Percentiles rank a stretch among this genome's conserved stretches.
phyloP scores from a whole-genome alignment of 2,888 invertebrate species.

The Zaprionus bogoriensis region DNA sequence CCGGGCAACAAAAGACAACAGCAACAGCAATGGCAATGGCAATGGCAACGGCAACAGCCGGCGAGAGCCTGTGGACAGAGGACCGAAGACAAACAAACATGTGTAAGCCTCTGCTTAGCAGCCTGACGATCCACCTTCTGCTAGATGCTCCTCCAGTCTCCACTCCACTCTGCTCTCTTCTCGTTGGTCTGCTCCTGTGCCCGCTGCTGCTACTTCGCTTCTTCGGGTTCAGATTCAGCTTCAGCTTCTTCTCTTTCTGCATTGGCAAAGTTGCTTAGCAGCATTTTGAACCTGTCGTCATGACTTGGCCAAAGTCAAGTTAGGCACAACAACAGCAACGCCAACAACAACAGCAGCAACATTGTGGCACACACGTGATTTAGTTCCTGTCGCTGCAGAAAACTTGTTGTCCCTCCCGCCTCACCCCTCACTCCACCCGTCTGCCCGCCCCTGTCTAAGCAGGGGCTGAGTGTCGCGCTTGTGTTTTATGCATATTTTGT shows the following conservation, averaged over 20 bases:
- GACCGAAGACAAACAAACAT: slow-evolving; percentile 62
- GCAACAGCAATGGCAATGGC: slow-evolving; percentile 11
- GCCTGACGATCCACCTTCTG: slow-evolving; percentile 51
- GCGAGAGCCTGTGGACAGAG: slow-evolving; percentile 9
- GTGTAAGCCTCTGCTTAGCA: slow-evolving; percentile 76
- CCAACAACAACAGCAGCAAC: slow-evolving; percentile 28
- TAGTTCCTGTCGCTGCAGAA: slow-evolving; percentile 75
- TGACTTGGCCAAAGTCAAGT: slow-evolving; percentile 77
- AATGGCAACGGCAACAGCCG: slow-evolving; percentile 18
- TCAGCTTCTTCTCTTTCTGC: slow-evolving; percentile 35
- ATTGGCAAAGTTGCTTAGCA: slow-evolving; percentile 69
- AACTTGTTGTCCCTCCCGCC: slow-evolving; percentile 59
- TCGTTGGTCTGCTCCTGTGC: not conserved
- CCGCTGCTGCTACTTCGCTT: slow-evolving; percentile 13
- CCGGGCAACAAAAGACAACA: slow-evolving; percentile 53
- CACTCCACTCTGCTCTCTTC: not conserved
- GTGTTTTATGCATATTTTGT: slow-evolving; percentile 68
- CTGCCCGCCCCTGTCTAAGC: slow-evolving; percentile 1
- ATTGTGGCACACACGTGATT: slow-evolving; percentile 67
- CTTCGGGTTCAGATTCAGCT: slow-evolving; percentile 22
- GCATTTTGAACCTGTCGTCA: slow-evolving; percentile 78
- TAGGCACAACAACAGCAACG: slow-evolving; percentile 48
- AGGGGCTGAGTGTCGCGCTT: slow-evolving; percentile 41
- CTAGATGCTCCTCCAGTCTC: not conserved
- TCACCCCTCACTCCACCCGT: not conserved